Base-by-base conservation (phyloP, 2,113 vertebrate genomes). In the Ancistrus triradiatus region DNA sequence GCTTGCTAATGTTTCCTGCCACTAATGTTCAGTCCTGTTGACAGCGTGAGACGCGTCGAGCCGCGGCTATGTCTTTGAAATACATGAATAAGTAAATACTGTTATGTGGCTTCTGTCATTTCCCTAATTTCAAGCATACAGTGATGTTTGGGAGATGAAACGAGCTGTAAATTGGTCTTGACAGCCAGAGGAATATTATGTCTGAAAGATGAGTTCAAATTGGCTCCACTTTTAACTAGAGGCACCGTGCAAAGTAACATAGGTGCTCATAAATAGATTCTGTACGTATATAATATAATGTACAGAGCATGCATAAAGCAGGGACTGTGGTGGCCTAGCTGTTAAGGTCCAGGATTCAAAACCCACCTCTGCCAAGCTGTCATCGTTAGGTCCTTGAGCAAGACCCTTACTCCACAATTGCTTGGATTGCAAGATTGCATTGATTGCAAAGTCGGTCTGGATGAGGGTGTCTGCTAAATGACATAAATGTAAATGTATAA, bases 141-240 rank as follows among this genome's bases (percentile, higher is more conserved):
- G 61, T 76, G 74, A 79, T 84, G 76, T 74, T 79, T 72, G 15
- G 19, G 22, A 83, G 79, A 87, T 86, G 78, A 89, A 86, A 85
- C 76, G 69, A 75, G 74, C 72, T 53, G 46, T 70, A 82, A 81
- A 84, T 85, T 53, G 69, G 50, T 37, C 59, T 63, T 78, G 79
- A 83, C 81, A 85, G 82, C 74, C 79, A 59, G 46, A 64, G 55
- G 81, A 52, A 60, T 66, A 63, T 77, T 78, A 72, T 57, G 61
- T 73, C 71, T 69, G 71, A 70, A 65, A 75, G 80, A 78, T 75
- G 42, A 74, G 59, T 77, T 80, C 48, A 59, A 48, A 57, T 74
- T 59, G 70, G 67, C 25, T 71, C 66, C 40, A 49, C 27, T 75
- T 68, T 63, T 74, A 42, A 38, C 21, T 49, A 18, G 38, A 69